A percentile compares a stretch with the other conserved stretches of the same genome.
Evolutionary conservation across 2,797 vertebrate genomes (phyloP).

Genomic region (Astyanax mexicanus): DNA sequence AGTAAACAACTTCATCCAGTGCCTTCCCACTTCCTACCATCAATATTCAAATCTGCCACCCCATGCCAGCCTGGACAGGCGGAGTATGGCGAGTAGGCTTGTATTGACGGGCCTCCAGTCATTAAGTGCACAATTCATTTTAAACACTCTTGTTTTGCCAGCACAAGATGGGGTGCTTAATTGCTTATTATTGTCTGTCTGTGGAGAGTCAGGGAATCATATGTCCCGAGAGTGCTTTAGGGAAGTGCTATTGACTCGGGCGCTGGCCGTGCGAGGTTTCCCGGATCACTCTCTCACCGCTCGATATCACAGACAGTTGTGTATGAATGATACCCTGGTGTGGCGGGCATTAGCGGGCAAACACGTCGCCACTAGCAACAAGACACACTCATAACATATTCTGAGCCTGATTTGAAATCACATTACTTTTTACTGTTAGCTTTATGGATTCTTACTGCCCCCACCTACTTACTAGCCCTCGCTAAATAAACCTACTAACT

Average conservation of each 20-base stretch:
- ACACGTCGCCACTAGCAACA: constrained; percentile 11
- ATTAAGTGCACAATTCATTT: constrained; percentile 50
- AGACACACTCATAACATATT: constrained; percentile 16
- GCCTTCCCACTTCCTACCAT: constrained; percentile 1
- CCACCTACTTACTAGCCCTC: too few species aligned
- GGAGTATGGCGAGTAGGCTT: not conserved
- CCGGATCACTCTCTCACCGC: constrained; percentile 27
- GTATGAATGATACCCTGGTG: constrained; percentile 37
- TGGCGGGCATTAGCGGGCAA: not conserved
- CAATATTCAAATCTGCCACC: constrained; percentile 40
- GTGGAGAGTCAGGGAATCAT: constrained; percentile 40
- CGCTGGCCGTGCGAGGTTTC: constrained; percentile 10
- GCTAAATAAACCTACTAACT: too few species aligned
- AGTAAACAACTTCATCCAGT: constrained; percentile 10
- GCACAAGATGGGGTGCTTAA: constrained; percentile 50
- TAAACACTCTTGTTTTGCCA: constrained; percentile 56
- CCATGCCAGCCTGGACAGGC: constrained; percentile 7
- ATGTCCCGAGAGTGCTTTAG: constrained; percentile 50
- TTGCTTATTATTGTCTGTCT: constrained; percentile 52
- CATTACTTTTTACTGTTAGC: too few species aligned
- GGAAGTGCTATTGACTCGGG: constrained; percentile 55
- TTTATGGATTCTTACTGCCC: too few species aligned
- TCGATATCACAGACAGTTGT: constrained; percentile 41
- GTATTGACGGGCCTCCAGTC: constrained; percentile 42
- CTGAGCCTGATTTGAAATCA: too few species aligned